Percentiles rank a stretch among this genome's conserved stretches.
These are phyloP conservation scores for Spodoptera exigua DNA, from an alignment of 2,888 invertebrate species.

Conservation along the genomic window DNA sequence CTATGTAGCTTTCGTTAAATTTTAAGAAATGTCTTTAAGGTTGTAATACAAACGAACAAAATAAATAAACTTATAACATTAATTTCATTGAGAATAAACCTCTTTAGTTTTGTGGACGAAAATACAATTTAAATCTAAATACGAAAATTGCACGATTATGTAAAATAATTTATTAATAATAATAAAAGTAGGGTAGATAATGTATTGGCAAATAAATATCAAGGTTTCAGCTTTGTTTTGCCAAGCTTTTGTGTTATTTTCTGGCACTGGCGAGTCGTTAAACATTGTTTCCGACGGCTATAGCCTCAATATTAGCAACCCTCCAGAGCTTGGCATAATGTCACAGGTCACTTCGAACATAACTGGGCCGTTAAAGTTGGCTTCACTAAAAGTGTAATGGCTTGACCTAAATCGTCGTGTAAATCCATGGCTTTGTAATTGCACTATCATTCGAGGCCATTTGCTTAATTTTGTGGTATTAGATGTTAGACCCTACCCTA, in stretches of 20 bases:
- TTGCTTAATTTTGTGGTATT: constrained; percentile 61
- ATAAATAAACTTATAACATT: no score
- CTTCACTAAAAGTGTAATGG: constrained; percentile 64
- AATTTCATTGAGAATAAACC: no score
- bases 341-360: constrained; percentile 67
- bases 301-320: constrained; percentile 70
- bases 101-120: no score
- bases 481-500: constrained; percentile 25
- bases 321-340: constrained; percentile 69
- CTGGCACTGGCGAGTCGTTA: constrained; percentile 60
- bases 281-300: constrained; percentile 55
- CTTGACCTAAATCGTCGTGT: constrained; percentile 70
- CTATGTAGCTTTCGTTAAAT: constrained; percentile 40
- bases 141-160: constrained; percentile 32
- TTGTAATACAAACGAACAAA: constrained; percentile 4
- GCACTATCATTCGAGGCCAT: constrained; percentile 58
- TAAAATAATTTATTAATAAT: constrained; percentile 27
- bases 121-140: neutral
- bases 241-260: constrained; percentile 66
- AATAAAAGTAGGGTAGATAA: constrained; percentile 33
- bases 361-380: constrained; percentile 61
- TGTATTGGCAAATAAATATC: constrained; percentile 60
- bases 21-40: constrained; percentile 2
- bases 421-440: constrained; percentile 67
- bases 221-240: constrained; percentile 71